A percentile compares a stretch with the other conserved stretches of the same genome.
Conservation (phyloP, 2,888 invertebrate species). For the Cheilosia variabilis region DNA sequence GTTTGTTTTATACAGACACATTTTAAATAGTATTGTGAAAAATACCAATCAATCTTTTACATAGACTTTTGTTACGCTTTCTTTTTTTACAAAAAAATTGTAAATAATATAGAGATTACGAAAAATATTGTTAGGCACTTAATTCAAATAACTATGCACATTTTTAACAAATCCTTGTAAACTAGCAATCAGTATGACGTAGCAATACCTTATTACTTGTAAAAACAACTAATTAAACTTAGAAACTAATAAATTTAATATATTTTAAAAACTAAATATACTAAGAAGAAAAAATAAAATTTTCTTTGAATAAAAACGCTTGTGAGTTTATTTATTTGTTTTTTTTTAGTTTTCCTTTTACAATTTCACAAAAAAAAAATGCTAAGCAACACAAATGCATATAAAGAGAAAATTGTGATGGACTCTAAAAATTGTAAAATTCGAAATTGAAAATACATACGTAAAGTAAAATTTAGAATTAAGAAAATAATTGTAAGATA, state of each 20-base stretch:
- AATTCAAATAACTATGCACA: conserved; percentile 10
- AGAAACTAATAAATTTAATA: conserved; percentile 45
- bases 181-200: conserved; percentile 3
- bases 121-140: conserved; percentile 28
- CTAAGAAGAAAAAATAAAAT: conserved; percentile 77
- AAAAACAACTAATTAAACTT: conserved; percentile 39
- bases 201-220: conserved; percentile 20
- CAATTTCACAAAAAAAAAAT: conserved; percentile 12
- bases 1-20: not conserved
- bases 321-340: conserved; percentile 80
- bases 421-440: conserved; percentile 79
- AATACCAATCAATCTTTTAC: not conserved
- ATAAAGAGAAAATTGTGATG: conserved; percentile 79
- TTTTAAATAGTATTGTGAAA: not conserved
- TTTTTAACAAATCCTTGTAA: conserved; percentile 15
- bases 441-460: conserved; percentile 23
- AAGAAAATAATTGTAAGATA: conserved; percentile 17
- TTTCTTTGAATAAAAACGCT: conserved; percentile 84
- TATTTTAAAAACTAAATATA: conserved; percentile 63
- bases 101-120: conserved; percentile 1
- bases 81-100: not conserved
- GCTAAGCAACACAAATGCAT: conserved; percentile 22
- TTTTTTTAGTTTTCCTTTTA: conserved; percentile 29
- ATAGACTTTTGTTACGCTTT: not conserved
- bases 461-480: conserved; percentile 3